Percentiles rank a stretch among this genome's conserved stretches.
Evolutionary conservation across 2,797 vertebrate species (phyloP).

Genomic region (Siniperca scherzeri): DNA sequence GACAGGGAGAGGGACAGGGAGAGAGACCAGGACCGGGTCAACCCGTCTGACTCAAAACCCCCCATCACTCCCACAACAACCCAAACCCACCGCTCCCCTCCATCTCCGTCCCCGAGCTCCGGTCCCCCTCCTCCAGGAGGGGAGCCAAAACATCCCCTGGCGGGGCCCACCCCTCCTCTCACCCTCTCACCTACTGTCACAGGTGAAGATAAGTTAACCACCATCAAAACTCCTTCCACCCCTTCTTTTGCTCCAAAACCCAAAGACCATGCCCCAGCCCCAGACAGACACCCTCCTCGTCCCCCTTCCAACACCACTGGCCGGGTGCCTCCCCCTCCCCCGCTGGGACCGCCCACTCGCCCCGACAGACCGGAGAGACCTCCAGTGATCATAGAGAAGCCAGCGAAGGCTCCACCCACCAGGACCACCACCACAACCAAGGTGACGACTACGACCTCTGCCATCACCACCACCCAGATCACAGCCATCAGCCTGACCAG

Average conservation of each 20-base stretch:
- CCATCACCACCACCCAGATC: conserved; percentile 60
- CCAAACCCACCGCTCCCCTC: conserved; percentile 19
- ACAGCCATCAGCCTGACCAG: conserved; percentile 75
- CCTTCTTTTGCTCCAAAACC: conserved; percentile 51
- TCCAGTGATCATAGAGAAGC: conserved; percentile 45
- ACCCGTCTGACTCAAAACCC: conserved; percentile 35
- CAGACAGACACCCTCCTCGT: conserved; percentile 27
- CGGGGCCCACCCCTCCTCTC: conserved; percentile 58
- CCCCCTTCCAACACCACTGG: conserved; percentile 60
- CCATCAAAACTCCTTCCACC: conserved; percentile 48
- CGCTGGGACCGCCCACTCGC: conserved; percentile 44
- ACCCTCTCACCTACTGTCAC: conserved; percentile 75
- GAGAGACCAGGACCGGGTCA: conserved; percentile 2
- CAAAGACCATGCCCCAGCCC: conserved; percentile 43
- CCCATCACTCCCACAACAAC: conserved; percentile 64
- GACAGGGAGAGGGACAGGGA: conserved; percentile 1
- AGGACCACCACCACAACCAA: conserved; percentile 49
- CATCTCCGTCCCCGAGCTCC: conserved; percentile 43
- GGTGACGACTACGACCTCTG: conserved; percentile 45
- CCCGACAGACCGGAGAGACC: conserved; percentile 62
- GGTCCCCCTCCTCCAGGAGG: conserved; percentile 31
- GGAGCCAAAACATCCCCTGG: conserved; percentile 53
- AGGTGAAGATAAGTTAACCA: conserved; percentile 68
- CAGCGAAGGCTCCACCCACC: conserved; percentile 35
- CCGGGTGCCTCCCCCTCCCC: conserved; percentile 45